These are phyloP conservation scores for Galagoides demidoff DNA, from an alignment of 2,797 vertebrate genomes.

Conservation along the genomic window DNA sequence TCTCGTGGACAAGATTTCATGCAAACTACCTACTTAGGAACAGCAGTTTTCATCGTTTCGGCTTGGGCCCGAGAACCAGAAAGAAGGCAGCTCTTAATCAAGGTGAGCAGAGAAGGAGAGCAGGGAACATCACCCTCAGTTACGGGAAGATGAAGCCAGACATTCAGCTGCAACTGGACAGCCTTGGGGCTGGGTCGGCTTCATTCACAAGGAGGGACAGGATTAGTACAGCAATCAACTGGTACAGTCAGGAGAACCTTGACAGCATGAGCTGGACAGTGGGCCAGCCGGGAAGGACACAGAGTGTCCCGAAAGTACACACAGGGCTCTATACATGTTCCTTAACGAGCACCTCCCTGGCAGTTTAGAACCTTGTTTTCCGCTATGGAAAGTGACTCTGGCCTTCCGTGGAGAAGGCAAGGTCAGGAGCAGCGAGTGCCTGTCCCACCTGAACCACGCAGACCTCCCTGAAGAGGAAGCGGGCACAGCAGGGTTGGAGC, in stretches of 20 bases:
- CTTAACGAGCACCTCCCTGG: too few relatives aligned
- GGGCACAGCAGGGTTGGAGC: not conserved
- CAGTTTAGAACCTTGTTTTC: not conserved
- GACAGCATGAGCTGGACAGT: not conserved
- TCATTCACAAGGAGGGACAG: not conserved
- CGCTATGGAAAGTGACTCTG: not conserved
- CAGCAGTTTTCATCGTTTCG: not conserved
- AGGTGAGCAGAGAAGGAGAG: not conserved
- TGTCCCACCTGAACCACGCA: not conserved
- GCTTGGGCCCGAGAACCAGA: not conserved
- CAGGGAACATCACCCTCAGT: not conserved
- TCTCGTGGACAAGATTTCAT: not conserved
- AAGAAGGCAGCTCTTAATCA: not conserved
- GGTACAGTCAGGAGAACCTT: not conserved
- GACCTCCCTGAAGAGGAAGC: not conserved
- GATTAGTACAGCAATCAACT: not conserved
- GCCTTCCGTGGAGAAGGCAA: not conserved
- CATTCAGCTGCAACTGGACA: not conserved
- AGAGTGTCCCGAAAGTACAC: not conserved
- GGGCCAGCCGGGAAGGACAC: not conserved
- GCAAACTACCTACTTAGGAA: not conserved
- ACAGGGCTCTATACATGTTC: accelerated
- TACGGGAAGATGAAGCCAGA: not conserved
- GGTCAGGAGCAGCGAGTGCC: not conserved
- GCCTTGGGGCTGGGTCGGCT: not conserved